Base-by-base conservation (phyloP, 2,888 invertebrate species). In the Leptopilina syphax region DNA sequence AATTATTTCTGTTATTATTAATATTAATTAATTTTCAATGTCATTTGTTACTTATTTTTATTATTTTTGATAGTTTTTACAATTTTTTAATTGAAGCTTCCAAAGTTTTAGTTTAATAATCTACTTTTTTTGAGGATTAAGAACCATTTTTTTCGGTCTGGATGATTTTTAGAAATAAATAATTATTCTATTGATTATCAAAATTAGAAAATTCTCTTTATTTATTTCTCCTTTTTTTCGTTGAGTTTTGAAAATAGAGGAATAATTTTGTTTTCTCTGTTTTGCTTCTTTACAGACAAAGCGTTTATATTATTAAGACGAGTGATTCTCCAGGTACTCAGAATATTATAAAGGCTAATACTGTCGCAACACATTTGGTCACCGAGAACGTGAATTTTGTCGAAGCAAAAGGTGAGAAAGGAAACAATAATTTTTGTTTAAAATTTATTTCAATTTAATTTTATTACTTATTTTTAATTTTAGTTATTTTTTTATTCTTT, bases 221-320 rank as follows among this genome's bases (percentile, higher is more conserved):
- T 3, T 34, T 3, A 34, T 2, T 3, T 34, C 4, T 4, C 60
- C 6, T 60, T 60, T 60, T 60, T 60, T 6, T 60, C 9, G 0
- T 60, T 10, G 50, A 57, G 10, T 57, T 57, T 57, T 57, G 10
- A 81, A 27, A 34, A 34, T 34, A 4, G 34, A 34, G 18, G 9
- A 65, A 65, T 77, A 63, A 6, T 78, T 24, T 50, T 18, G 18
- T 60, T 47, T 44, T 44, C 44, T 44, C 24, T 67, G 9, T 18
- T 4, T 18, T 10, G 65, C 79, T 78, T 84, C 76, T 73, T 90
- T 90, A 68, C 87, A 91, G 91, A 76, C 91, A 85, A 87, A 90
- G 86, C 83, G 87, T 91, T 44, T 90, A 88, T 82, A 90, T 91
- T 85, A 91, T 92, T 80, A 90, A 92, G 83, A 88, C 90, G 78